Percentiles rank a stretch among this genome's conserved stretches.
Conservation (phyloP, 2,797 vertebrate species). For the Rhinatrema bivittatum region DNA sequence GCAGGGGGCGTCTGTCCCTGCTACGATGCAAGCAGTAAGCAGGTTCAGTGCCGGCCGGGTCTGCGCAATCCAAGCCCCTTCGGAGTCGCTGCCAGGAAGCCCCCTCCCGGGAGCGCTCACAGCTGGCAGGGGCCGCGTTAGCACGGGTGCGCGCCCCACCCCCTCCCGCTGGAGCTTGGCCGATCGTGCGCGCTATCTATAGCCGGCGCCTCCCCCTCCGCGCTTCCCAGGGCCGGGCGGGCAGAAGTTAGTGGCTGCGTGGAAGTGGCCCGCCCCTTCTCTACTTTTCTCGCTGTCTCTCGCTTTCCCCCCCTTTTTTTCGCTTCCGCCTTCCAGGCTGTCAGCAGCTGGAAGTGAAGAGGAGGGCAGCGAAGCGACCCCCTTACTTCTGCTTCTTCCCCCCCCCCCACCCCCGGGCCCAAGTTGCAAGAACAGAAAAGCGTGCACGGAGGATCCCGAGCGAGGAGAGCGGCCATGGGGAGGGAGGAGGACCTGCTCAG, state of each 20-base stretch:
- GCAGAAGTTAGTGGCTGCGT: constrained; percentile 21
- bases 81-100: no score
- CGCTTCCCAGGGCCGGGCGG: constrained; percentile 25
- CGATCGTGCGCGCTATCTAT: constrained; percentile 62
- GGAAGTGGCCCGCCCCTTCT: constrained; percentile 28
- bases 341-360: no score
- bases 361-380: no score
- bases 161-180: no score
- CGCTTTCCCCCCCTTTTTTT: neutral
- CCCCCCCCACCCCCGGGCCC: neutral
- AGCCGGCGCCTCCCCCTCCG: constrained; percentile 31
- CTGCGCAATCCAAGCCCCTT: no score
- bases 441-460: neutral
- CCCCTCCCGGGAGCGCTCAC: no score
- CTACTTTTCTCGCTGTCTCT: constrained; percentile 7
- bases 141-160: no score
- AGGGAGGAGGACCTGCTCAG: constrained; percentile 81
- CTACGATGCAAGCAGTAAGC: no score
- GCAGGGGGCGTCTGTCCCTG: no score
- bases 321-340: constrained; percentile 2
- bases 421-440: neutral
- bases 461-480: constrained; percentile 56
- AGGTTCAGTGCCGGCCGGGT: no score
- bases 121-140: no score
- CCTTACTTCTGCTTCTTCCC: no score